A percentile compares a stretch with the other conserved stretches of the same genome.
These are phyloP conservation scores for Spicauda simplicius DNA, from an alignment of 2,888 invertebrate genomes.

Conservation along the genomic window DNA sequence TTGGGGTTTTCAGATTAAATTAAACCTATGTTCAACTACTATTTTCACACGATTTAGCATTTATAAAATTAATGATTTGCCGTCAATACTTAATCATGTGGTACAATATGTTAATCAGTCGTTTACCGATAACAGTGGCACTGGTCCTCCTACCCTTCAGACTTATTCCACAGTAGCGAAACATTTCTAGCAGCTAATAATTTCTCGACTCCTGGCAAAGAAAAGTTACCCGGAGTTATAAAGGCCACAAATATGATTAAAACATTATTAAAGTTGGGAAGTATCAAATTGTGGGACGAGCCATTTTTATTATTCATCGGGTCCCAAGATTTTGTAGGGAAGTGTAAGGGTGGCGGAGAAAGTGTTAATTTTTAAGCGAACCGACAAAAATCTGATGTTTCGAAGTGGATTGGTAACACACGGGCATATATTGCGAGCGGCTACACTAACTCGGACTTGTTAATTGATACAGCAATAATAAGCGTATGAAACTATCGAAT, in stretches of 20 bases:
- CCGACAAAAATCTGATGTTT: slow-evolving; percentile 60
- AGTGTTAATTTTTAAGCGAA: slow-evolving; percentile 75
- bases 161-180: slow-evolving; percentile 17
- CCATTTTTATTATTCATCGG: slow-evolving; percentile 68
- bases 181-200: slow-evolving; percentile 39
- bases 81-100: neutral
- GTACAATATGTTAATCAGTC: neutral
- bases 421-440: slow-evolving; percentile 35
- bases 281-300: slow-evolving; percentile 54
- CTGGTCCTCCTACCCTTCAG: neutral
- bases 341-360: slow-evolving; percentile 55
- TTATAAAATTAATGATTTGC: too few relatives aligned
- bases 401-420: slow-evolving; percentile 45
- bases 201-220: slow-evolving; percentile 39
- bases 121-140: slow-evolving; percentile 6
- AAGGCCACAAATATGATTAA: slow-evolving; percentile 54
- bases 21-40: too few relatives aligned
- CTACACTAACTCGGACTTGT: too few relatives aligned
- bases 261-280: slow-evolving; percentile 60
- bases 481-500: too few relatives aligned
- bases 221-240: slow-evolving; percentile 38
- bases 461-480: too few relatives aligned
- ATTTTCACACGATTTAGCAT: too few relatives aligned
- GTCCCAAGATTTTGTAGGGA: slow-evolving; percentile 57
- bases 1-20: too few relatives aligned